Evolutionary conservation across 2,113 vertebrate species (phyloP).

Genomic region (Atlantisia rogersi): DNA sequence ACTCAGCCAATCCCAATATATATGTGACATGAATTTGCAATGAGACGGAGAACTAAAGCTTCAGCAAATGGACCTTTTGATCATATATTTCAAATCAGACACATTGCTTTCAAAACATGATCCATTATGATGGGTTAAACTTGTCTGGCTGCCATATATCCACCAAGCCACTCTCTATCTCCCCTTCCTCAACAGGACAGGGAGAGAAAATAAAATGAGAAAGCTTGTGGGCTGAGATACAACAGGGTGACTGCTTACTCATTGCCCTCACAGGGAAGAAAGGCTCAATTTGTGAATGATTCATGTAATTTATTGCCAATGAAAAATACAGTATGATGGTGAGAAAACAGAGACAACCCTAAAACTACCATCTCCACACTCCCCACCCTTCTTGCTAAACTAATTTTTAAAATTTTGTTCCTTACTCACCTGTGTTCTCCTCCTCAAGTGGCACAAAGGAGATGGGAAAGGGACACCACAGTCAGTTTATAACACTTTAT

Average conservation of each 20-base stretch:
- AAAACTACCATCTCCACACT: neutral
- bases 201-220: neutral
- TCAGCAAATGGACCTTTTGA: neutral
- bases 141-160: neutral
- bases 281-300: neutral
- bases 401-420: neutral
- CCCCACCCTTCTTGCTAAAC: neutral
- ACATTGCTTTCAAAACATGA: neutral
- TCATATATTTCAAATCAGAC: neutral
- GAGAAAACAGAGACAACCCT: neutral
- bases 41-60: neutral
- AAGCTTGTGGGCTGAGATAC: neutral
- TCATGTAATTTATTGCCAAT: neutral
- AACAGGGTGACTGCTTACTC: neutral
- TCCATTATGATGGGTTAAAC: neutral
- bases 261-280: neutral
- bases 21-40: neutral
- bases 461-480: accelerated
- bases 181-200: accelerated
- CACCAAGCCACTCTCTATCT: neutral
- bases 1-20: neutral
- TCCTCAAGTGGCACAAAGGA: accelerated
- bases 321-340: neutral
- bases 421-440: neutral
- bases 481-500: neutral